Base-by-base conservation (phyloP, 2,888 invertebrate genomes). In the Helleia helle region DNA sequence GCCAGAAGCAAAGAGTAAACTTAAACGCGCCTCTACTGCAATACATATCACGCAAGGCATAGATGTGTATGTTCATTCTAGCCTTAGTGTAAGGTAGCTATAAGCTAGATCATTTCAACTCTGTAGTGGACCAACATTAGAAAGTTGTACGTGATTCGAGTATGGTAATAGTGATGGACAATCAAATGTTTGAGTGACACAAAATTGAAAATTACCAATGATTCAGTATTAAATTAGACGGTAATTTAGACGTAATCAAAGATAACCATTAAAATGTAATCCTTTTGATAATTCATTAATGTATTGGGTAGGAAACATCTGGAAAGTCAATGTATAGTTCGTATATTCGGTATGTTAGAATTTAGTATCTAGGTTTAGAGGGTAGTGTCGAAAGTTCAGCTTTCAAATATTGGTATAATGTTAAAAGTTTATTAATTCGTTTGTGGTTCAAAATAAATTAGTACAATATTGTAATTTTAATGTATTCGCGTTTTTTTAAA, bases 121-220 rank as follows among this genome's bases (percentile, higher is more conserved):
- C 67, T 67, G 80, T 83, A 83, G 84, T 67, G 84, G 84, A 84
- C 84, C 84, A 84, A 84, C 83, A 83, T 84, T 83, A 84, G 83
- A 84, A 84, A 84, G 81, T 83, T 83, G 83, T 80, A 73, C 81
- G 64, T 75, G 73, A 75, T 65, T 62, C 9, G 30, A 18, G 6
- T 17, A 9, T 9, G 31, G 15, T 15, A 3, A 9, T 62, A 65
- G 58, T 73, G 72, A 70, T 73, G 63, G 58, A 54, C 49, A 36
- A 28, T 29, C 22, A 22, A 6, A 5, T 5, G 22, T 3, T 22
- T 22, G 22, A 22, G 34, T 29, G 12, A 8, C 12, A 18, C 34
- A 4, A 22, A 18, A 5, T 31, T 31, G 15, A 15, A 31, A 31
- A 17, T 31, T 31, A 18, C 18, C 18, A 18, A 7, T 22, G 22